Evolutionary conservation across 2,797 vertebrate species (phyloP).

Genomic region (Falco biarmicus): DNA sequence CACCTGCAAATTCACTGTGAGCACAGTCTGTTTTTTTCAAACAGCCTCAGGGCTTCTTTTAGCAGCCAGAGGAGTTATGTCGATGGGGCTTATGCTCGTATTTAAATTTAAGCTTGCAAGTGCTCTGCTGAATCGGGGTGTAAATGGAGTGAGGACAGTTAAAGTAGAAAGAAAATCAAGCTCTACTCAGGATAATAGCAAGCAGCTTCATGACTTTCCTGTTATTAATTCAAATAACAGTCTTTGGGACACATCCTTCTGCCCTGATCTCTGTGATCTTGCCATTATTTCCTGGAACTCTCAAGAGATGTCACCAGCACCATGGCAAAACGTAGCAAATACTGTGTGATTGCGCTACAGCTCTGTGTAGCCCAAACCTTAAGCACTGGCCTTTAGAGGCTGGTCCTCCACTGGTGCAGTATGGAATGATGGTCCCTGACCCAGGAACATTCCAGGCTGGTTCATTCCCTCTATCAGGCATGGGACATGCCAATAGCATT

Average conservation of each 20-base stretch:
- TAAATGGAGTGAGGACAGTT: neutral
- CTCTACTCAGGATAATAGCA: neutral
- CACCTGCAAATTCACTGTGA: constrained; percentile 19
- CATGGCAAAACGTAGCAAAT: fast-evolving
- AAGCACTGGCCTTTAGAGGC: neutral
- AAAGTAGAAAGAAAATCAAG: neutral
- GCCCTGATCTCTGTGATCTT: neutral
- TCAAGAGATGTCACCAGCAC: neutral
- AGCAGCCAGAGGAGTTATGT: constrained; percentile 18
- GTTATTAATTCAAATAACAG: neutral
- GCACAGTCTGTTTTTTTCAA: neutral
- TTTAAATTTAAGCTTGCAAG: constrained; percentile 37
- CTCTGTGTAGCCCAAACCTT: neutral
- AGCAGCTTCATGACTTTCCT: neutral
- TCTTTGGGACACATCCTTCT: neutral
- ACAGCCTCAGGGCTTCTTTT: constrained; percentile 49
- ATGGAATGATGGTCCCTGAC: neutral
- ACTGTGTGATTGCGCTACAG: neutral
- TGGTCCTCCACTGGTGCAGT: neutral
- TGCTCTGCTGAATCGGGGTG: neutral
- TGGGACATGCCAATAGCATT: neutral
- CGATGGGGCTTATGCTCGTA: neutral
- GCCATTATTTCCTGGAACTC: neutral
- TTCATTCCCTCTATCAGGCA: neutral
- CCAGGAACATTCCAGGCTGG: neutral